Conservation (phyloP, 2,113 vertebrate species). For the Charina bottae region DNA sequence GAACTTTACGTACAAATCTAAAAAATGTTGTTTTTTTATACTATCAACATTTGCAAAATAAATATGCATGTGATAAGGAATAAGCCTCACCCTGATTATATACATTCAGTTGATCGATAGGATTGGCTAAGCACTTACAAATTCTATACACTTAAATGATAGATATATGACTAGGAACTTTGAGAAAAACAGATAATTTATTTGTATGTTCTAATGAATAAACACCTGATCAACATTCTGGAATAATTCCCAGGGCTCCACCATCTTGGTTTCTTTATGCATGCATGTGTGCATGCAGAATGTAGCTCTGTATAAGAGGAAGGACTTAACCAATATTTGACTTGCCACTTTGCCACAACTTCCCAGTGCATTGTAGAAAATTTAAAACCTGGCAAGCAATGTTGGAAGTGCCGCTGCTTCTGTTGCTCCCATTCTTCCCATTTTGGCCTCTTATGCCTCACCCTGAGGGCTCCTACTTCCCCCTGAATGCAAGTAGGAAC, state of each 20-base stretch:
- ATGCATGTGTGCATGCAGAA: neutral
- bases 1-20: neutral
- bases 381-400: neutral
- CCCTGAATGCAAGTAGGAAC: too few species aligned
- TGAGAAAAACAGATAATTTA: neutral
- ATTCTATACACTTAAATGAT: neutral
- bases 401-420: neutral
- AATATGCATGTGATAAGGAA: neutral
- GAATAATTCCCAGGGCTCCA: too few species aligned
- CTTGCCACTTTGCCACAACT: neutral
- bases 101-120: neutral
- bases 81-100: neutral
- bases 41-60: neutral
- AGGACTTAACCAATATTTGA: too few species aligned
- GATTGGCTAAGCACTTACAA: neutral
- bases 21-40: neutral
- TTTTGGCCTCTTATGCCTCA: neutral
- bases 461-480: too few species aligned
- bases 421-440: neutral
- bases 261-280: neutral
- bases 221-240: too few species aligned
- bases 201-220: neutral
- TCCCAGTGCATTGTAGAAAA: too few species aligned
- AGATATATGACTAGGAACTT: neutral
- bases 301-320: too few species aligned